Percentiles rank a stretch among this genome's conserved stretches.
Evolutionary conservation across 1,140 invertebrate genomes (phyloP).

Genomic region (Drosophila sulfurigaster): DNA sequence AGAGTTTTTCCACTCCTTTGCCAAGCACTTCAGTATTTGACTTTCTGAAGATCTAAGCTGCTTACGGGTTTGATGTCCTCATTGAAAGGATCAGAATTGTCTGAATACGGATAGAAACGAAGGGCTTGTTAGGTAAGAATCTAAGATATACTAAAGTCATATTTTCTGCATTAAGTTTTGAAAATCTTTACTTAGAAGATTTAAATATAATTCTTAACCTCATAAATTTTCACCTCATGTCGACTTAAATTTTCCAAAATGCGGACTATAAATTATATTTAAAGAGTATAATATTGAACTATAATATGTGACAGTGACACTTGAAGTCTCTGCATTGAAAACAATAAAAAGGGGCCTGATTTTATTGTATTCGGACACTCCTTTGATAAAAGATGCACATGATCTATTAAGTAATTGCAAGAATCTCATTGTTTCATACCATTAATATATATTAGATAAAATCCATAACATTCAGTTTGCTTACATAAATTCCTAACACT

Average conservation of each 20-base stretch:
- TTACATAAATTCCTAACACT: too few relatives aligned
- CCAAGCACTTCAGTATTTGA: slow-evolving; percentile 36
- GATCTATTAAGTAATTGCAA: too few relatives aligned
- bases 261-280: too few relatives aligned
- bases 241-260: not conserved
- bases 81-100: slow-evolving; percentile 11
- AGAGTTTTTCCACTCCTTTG: slow-evolving; percentile 23
- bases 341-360: too few relatives aligned
- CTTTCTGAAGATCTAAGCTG: slow-evolving; percentile 54
- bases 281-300: too few relatives aligned
- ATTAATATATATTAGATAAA: too few relatives aligned
- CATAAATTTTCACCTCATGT: not conserved
- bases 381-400: too few relatives aligned
- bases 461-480: too few relatives aligned
- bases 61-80: slow-evolving; percentile 49
- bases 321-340: too few relatives aligned
- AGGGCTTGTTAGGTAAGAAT: not conserved
- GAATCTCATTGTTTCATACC: too few relatives aligned
- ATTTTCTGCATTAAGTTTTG: not conserved
- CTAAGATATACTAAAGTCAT: not conserved
- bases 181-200: not conserved
- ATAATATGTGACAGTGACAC: too few relatives aligned
- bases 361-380: too few relatives aligned
- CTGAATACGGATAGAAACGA: not conserved
- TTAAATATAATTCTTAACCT: not conserved